Evolutionary conservation across 2,888 invertebrate species (phyloP).

Genomic region (Mesopsocus fuscifrons): DNA sequence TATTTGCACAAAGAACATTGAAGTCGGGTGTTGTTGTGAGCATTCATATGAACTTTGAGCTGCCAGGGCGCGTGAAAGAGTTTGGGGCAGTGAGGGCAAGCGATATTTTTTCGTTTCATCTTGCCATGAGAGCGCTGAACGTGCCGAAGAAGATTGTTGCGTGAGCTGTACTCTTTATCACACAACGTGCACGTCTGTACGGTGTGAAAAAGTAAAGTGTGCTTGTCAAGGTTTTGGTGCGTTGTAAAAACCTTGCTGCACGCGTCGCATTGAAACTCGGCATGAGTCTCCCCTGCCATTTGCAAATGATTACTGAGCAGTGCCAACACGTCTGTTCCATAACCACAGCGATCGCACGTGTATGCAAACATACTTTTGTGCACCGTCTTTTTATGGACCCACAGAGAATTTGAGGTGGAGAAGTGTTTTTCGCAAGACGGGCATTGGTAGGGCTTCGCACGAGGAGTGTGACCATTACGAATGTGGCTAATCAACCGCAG

Average conservation of each 20-base stretch:
- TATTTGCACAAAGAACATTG: conserved; percentile 4
- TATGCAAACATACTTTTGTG: neutral
- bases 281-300: conserved; percentile 5
- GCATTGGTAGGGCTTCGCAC: neutral
- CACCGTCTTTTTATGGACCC: conserved; percentile 6
- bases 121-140: conserved; percentile 5
- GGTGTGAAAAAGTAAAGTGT: conserved; percentile 1
- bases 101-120: neutral
- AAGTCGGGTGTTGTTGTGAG: neutral
- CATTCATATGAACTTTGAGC: conserved; percentile 8
- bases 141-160: conserved; percentile 4
- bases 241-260: neutral
- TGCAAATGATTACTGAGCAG: neutral
- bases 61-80: conserved; percentile 4
- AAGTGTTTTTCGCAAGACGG: conserved; percentile 1
- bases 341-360: neutral
- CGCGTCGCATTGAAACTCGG: neutral
- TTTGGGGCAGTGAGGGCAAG: conserved; percentile 4
- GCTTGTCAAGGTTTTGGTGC: conserved; percentile 7
- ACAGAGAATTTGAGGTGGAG: neutral
- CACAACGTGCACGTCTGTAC: neutral
- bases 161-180: conserved; percentile 1
- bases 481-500: conserved; percentile 3
- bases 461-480: neutral
- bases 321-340: neutral